These are phyloP conservation scores for Cryptus armator DNA, from an alignment of 2,888 invertebrate genomes.

Conservation along the genomic window DNA sequence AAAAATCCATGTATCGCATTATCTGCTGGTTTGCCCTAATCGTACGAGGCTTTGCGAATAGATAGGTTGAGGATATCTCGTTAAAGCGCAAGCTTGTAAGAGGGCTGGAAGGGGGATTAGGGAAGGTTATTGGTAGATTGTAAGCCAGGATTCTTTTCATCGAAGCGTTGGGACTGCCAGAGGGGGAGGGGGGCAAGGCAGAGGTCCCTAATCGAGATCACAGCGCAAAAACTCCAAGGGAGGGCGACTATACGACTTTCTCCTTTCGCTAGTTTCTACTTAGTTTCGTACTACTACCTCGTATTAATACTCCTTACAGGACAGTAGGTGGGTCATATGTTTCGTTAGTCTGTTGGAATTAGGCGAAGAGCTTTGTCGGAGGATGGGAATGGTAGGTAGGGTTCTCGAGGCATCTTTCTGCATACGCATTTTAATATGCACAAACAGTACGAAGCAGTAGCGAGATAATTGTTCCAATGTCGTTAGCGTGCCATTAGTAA, in stretches of 20 bases:
- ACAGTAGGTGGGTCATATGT: constrained; percentile 56
- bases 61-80: constrained; percentile 25
- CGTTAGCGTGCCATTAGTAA: constrained; percentile 83
- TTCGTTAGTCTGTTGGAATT: constrained; percentile 59
- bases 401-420: constrained; percentile 77
- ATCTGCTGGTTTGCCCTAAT: constrained; percentile 16
- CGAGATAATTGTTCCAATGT: constrained; percentile 82
- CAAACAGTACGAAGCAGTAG: constrained; percentile 55
- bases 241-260: constrained; percentile 36
- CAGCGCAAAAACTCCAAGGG: constrained; percentile 32
- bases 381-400: constrained; percentile 54
- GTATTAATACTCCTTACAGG: constrained; percentile 37
- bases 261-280: constrained; percentile 46
- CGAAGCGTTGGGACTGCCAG: neutral
- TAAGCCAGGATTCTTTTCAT: constrained; percentile 41
- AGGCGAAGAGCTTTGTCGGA: constrained; percentile 35
- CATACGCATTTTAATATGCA: constrained; percentile 78
- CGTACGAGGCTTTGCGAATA: constrained; percentile 32
- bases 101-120: constrained; percentile 30
- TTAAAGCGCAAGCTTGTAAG: constrained; percentile 27
- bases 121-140: constrained; percentile 36
- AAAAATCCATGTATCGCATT: constrained; percentile 16
- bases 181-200: neutral
- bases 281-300: constrained; percentile 28
- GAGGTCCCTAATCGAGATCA: constrained; percentile 28